phyloP scores from a whole-genome alignment of 2,113 vertebrate species.

The Sphaerodactylus townsendi region DNA sequence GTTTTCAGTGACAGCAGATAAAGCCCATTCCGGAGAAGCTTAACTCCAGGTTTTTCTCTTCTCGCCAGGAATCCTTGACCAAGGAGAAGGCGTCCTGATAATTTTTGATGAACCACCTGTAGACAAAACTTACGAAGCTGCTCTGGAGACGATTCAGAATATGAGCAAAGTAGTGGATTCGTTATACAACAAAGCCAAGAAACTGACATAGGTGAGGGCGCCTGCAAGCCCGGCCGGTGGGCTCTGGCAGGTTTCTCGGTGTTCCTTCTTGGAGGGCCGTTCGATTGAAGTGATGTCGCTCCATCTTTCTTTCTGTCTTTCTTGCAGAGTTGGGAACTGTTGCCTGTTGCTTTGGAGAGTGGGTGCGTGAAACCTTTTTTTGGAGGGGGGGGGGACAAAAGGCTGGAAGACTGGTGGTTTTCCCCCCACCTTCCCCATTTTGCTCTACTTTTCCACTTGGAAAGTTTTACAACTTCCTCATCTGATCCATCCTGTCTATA shows the following conservation, averaged over 20 bases:
- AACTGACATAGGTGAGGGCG: conserved; percentile 94
- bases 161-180: conserved; percentile 99
- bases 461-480: conserved; percentile 89
- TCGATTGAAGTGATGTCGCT: conserved; percentile 58
- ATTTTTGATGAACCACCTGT: conserved; percentile 98
- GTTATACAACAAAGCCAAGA: conserved; percentile 99
- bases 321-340: conserved; percentile 82
- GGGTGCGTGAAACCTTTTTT: conserved; percentile 89
- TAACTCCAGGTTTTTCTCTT: conserved; percentile 14
- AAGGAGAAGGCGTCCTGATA: conserved; percentile 97
- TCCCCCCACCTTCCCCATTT: conserved; percentile 58
- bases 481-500: conserved; percentile 84
- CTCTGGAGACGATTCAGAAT: conserved; percentile 98
- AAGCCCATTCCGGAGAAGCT: not conserved
- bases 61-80: conserved; percentile 92
- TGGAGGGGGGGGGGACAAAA: conserved; percentile 71
- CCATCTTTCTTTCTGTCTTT: conserved; percentile 64
- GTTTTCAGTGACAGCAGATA: no score
- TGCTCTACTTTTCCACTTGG: conserved; percentile 82
- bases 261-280: conserved; percentile 16
- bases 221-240: not conserved
- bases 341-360: conserved; percentile 85
- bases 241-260: not conserved
- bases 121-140: conserved; percentile 98
- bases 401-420: conserved; percentile 81